phyloP scores from a whole-genome alignment of 2,888 invertebrate species.

The Aricia artaxerxes region DNA sequence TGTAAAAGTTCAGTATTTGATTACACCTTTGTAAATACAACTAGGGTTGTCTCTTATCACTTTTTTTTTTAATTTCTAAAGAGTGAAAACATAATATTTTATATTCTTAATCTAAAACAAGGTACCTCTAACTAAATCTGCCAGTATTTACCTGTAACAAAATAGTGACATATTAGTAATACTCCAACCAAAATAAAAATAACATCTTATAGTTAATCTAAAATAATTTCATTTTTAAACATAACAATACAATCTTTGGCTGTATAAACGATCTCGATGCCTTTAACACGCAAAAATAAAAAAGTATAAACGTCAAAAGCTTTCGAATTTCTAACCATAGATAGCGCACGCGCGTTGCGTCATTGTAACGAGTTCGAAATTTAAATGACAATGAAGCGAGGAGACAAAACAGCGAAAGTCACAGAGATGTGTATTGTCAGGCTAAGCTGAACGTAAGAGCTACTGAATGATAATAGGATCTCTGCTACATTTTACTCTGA shows the following conservation, averaged over 20 bases:
- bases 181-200: too few species aligned
- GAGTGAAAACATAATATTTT: too few species aligned
- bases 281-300: not conserved
- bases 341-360: slow-evolving; percentile 18
- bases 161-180: not conserved
- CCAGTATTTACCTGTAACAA: not conserved
- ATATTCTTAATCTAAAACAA: not conserved
- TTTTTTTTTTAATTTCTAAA: too few species aligned
- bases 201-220: not conserved
- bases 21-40: too few species aligned
- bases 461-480: not conserved
- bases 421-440: not conserved
- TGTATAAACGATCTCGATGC: not conserved
- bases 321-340: slow-evolving; percentile 9
- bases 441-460: not conserved
- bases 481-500: not conserved
- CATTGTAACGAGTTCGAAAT: slow-evolving; percentile 16
- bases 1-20: too few species aligned
- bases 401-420: slow-evolving; percentile 11
- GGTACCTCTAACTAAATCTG: not conserved
- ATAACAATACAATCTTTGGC: not conserved
- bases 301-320: slow-evolving; percentile 12
- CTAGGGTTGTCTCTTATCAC: too few species aligned
- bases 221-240: not conserved
- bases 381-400: not conserved